Base-by-base conservation (phyloP, 2,888 invertebrate species). In the Cecidostiba fungosa region DNA sequence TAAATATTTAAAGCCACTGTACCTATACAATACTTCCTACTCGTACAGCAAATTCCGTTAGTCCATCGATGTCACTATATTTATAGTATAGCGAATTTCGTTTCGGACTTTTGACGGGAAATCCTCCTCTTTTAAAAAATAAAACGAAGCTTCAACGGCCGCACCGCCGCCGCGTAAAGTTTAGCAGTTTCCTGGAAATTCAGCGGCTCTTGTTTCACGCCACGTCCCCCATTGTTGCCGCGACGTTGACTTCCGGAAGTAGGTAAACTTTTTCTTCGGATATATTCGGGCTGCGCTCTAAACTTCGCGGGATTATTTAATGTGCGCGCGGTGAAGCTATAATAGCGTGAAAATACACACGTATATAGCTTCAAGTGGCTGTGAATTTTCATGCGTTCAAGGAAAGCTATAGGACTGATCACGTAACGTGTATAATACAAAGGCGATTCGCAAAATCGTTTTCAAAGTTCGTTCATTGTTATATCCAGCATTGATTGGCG, bases 1-100 rank as follows among this genome's bases (percentile, higher is more conserved):
- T 85, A 86, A 79, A 43, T 59, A 59, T 66, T 36, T 54, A 77
- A 69, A 69, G 26, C 70, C 72, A 43, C 14, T n/a, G n/a, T n/a
- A n/a, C n/a, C n/a, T n/a, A n/a, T n/a, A n/a, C n/a, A n/a, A n/a
- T n/a, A 54, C 23, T 26, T 59, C 77, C 26, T 69, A 47, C 66
- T 1, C 16, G 59, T 1, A 19, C 39, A 29, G 54, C 19, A 32
- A 84, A 69, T 76, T 76, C 32, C 59, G 76, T 80, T 76, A 29
- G 66, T 29, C 66, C 4, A 66, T 66, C 66, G 14, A 66, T 66
- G 8, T 62, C 62, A 6, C 19, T 23, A 10, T n/a, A n/a, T n/a
- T n/a, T 23, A 26, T 10, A 66, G 70, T 50, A 29, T 16, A n/a
- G n/a, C 26, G 32, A 66, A 66, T 66, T 66, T 66, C 16, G 66